These are phyloP conservation scores for Peromyscus attwateri DNA, from an alignment of 2,797 vertebrate genomes.

Conservation along the genomic window DNA sequence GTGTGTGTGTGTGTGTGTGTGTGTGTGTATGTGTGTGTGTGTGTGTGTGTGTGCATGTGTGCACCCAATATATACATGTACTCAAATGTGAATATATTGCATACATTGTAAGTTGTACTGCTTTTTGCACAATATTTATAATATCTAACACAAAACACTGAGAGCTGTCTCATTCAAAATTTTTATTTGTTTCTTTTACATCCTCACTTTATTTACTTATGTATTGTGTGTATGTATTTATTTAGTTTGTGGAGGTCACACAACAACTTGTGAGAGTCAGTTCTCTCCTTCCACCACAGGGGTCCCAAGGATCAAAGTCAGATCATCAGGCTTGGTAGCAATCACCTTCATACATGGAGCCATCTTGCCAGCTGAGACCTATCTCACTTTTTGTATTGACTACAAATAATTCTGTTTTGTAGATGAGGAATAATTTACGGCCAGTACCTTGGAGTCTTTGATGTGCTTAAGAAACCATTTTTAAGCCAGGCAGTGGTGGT, in stretches of 20 bases:
- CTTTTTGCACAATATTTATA: neutral
- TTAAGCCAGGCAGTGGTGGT: neutral
- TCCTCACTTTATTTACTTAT: neutral
- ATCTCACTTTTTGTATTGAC: neutral
- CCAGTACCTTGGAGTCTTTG: neutral
- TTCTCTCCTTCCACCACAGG: neutral
- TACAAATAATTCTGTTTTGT: constrained; percentile 38
- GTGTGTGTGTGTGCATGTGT: neutral
- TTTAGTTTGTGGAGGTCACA: neutral
- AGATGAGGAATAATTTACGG: constrained; percentile 31
- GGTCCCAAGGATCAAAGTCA: neutral
- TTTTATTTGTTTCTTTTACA: neutral
- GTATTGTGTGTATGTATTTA: neutral
- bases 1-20: neutral
- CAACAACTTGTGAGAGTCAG: neutral
- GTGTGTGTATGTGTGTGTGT: neutral
- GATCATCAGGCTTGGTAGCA: neutral
- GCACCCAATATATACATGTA: neutral
- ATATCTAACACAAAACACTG: neutral
- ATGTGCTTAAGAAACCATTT: neutral
- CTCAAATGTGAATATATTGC: neutral
- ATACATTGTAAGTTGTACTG: neutral
- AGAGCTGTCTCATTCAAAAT: neutral
- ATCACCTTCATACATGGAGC: too few relatives aligned
- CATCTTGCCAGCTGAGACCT: neutral